Evolutionary conservation across 2,888 invertebrate genomes (phyloP), one percentile per base, ranked within the genome.

Genomic region (Gibbula magus): DNA sequence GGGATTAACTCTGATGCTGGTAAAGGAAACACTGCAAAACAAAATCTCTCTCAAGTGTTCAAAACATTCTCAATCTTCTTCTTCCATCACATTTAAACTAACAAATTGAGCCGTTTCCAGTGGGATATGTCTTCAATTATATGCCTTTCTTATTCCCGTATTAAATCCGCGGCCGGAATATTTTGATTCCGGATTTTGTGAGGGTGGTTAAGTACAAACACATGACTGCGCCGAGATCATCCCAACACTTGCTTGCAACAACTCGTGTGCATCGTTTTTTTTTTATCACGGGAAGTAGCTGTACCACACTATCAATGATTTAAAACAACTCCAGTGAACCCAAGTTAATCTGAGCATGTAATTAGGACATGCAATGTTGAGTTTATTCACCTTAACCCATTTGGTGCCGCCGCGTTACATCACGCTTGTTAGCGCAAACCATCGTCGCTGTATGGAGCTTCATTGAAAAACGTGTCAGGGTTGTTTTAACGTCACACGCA

Each of bases 361-460:
- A 61, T 61, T 61, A 61, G 29, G 25, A 25, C 18, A 61, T 61
- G 61, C 29, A 61, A 61, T 29, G 18, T 61, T 16, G 29, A 16
- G 61, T 61, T 56, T 29, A 61, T 61, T 61, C 61, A 61, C 61
- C 61, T 61, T 61, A 61, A 61, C 61, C 61, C 61, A 61, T 61
- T 61, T 25, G 29, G 61, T 29, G 61, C 29, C n/a, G 61, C 18
- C n/a, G 61, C 18, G 29, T 61, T 18, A 25, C 29, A 29, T 61
- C 25, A 22, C 22, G 29, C 61, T 61, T 25, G 61, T 61, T 61
- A 61, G 29, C 45, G 45, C 45, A 5, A 45, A 45, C 5, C 13
- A 45, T 45, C 45, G 13, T 45, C 45, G 45, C 45, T 45, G 45
- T 45, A 45, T 45, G 4, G 45, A 10, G 45, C 45, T 45, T 45